A percentile compares a stretch with the other conserved stretches of the same genome.
phyloP scores from a whole-genome alignment of 2,888 invertebrate genomes.

The Hypsopygia costalis region DNA sequence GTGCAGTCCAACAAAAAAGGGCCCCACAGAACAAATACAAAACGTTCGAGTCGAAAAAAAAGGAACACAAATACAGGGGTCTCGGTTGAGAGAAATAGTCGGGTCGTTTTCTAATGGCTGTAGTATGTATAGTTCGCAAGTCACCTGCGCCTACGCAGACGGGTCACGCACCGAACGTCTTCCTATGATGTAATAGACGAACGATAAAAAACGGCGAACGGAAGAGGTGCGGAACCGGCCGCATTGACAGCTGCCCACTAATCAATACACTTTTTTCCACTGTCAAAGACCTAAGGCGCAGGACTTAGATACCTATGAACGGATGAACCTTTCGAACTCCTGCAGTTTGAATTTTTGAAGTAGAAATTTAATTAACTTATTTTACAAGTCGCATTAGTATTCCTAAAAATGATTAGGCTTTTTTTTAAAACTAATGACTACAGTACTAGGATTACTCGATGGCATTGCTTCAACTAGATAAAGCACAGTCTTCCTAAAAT shows the following conservation, averaged over 20 bases:
- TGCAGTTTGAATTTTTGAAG: too few species aligned
- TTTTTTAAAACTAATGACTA: too few species aligned
- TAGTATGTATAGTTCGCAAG: slow-evolving; percentile 65
- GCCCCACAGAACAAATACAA: slow-evolving; percentile 77
- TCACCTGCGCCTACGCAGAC: slow-evolving; percentile 72
- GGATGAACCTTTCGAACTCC: too few species aligned
- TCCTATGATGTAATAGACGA: slow-evolving; percentile 64
- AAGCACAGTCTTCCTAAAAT: too few species aligned
- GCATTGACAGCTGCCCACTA: slow-evolving; percentile 43
- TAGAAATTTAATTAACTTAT: too few species aligned
- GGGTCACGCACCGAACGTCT: slow-evolving; percentile 53
- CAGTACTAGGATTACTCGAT: too few species aligned
- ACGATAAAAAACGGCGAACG: slow-evolving; percentile 59
- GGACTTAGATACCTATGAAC: too few species aligned
- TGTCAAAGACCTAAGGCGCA: slow-evolving; percentile 35
- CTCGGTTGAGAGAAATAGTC: slow-evolving; percentile 68
- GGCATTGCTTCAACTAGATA: too few species aligned
- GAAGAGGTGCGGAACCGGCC: slow-evolving; percentile 64
- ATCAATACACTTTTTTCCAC: slow-evolving; percentile 46
- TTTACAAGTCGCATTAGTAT: too few species aligned
- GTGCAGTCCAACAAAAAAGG: slow-evolving; percentile 72
- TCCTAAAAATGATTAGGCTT: too few species aligned
- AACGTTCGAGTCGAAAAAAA: slow-evolving; percentile 53
- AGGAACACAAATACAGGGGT: slow-evolving; percentile 64
- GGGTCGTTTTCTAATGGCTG: slow-evolving; percentile 43